Percentiles rank a stretch among this genome's conserved stretches.
Conservation (phyloP, 2,113 vertebrate species). For the Emydura subglobosa region DNA sequence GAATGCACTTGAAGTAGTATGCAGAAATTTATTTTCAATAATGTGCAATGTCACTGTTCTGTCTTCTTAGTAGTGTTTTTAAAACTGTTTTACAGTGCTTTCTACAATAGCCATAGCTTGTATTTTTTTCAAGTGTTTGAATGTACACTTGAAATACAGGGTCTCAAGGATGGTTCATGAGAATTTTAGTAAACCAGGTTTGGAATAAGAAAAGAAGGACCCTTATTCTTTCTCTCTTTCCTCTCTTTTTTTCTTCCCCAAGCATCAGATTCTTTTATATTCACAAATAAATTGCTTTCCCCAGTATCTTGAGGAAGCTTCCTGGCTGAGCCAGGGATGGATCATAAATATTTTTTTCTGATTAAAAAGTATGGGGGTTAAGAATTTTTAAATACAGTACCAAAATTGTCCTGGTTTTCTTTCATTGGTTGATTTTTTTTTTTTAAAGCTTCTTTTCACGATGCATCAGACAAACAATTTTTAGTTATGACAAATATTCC, state of each 20-base stretch:
- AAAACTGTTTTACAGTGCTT: slow-evolving; percentile 40
- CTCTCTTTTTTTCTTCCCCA: not conserved
- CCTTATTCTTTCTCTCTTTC: not conserved
- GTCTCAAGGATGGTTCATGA: slow-evolving; percentile 36
- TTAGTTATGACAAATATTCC: not conserved
- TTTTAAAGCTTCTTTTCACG: slow-evolving; percentile 1
- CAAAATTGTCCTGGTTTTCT: slow-evolving; percentile 31
- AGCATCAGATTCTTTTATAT: not conserved
- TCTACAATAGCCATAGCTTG: slow-evolving; percentile 64
- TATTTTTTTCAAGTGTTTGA: slow-evolving; percentile 40
- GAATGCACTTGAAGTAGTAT: slow-evolving; percentile 68
- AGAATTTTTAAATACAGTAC: slow-evolving; percentile 47
- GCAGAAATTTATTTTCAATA: slow-evolving; percentile 39
- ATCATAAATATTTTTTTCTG: slow-evolving; percentile 63
- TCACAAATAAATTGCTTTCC: slow-evolving; percentile 33
- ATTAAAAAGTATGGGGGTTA: slow-evolving; percentile 12
- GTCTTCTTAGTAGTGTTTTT: not conserved
- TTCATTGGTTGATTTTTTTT: not conserved
- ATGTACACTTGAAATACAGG: slow-evolving; percentile 61
- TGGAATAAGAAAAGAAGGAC: not conserved
- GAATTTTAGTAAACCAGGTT: slow-evolving; percentile 38
- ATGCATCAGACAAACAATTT: not conserved
- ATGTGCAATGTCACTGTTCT: slow-evolving; percentile 56
- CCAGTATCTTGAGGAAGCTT: not conserved
- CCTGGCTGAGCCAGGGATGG: slow-evolving; percentile 33